These are phyloP conservation scores for Pristionchus pacificus DNA, from an alignment of 1,140 invertebrate species.

Conservation along the genomic window DNA sequence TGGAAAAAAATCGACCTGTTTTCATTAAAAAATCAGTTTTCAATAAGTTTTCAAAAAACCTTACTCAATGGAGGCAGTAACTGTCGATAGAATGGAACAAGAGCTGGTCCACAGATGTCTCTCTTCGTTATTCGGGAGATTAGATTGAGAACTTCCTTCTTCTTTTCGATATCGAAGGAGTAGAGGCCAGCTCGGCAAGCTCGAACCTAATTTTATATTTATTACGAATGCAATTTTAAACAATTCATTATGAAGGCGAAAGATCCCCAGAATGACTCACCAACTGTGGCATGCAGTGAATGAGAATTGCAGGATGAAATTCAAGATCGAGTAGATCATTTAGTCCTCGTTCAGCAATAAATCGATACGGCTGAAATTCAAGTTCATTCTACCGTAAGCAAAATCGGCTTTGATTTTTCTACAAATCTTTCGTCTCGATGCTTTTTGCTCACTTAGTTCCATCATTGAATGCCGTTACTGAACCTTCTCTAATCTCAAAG, in stretches of 20 bases:
- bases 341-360: slow-evolving; percentile 22
- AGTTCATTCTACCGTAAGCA: too few species aligned
- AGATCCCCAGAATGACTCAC: background rate
- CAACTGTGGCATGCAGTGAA: slow-evolving; percentile 16
- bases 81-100: slow-evolving; percentile 30
- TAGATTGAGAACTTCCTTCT: slow-evolving; percentile 13
- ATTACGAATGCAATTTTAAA: too few species aligned
- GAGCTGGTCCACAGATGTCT: slow-evolving; percentile 13
- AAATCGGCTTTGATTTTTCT: too few species aligned
- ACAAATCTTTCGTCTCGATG: too few species aligned
- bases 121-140: slow-evolving; percentile 14
- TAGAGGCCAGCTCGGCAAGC: slow-evolving; percentile 14
- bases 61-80: slow-evolving; percentile 22
- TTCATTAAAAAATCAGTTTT: background rate
- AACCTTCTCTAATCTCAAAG: too few species aligned
- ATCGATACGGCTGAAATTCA: slow-evolving; percentile 22
- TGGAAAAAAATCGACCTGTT: too few species aligned
- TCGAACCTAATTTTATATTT: too few species aligned
- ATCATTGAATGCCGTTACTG: too few species aligned
- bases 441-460: too few species aligned
- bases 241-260: slow-evolving; percentile 10
- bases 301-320: slow-evolving; percentile 8
- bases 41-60: background rate
- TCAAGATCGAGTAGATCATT: slow-evolving; percentile 20
- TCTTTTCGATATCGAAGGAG: slow-evolving; percentile 24